Percentiles rank a stretch among this genome's conserved stretches.
Conservation (phyloP, 2,797 vertebrate species). For the Crenichthys baileyi region DNA sequence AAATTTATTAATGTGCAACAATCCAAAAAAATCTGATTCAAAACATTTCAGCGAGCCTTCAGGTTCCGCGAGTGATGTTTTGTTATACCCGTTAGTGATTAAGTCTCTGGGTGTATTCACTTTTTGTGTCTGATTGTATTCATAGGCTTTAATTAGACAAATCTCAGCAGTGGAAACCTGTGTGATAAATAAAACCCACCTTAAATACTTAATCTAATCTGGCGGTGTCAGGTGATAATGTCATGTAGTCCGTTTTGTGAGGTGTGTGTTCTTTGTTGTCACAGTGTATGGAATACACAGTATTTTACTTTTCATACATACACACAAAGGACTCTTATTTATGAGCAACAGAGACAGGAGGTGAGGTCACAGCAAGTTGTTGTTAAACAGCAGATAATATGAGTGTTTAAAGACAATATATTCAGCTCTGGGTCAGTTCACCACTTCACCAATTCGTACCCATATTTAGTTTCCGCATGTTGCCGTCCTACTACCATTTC, state of each 20-base stretch:
- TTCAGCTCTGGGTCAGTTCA: neutral
- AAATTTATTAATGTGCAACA: neutral
- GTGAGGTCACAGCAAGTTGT: slow-evolving; percentile 20
- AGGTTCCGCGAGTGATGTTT: neutral
- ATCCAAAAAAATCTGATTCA: neutral
- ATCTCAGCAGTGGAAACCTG: neutral
- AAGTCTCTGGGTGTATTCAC: slow-evolving; percentile 14
- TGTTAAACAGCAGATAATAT: slow-evolving; percentile 47
- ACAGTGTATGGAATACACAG: slow-evolving; percentile 51
- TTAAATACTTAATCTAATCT: neutral
- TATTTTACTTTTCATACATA: slow-evolving; percentile 22
- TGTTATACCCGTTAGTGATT: neutral
- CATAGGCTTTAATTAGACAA: neutral
- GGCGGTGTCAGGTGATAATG: neutral
- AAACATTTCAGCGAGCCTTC: neutral
- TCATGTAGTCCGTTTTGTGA: neutral
- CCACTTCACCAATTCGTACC: neutral
- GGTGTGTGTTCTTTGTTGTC: slow-evolving; percentile 34
- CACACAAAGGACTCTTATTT: slow-evolving; percentile 35
- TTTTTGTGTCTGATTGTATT: slow-evolving; percentile 31
- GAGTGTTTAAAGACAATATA: slow-evolving; percentile 40
- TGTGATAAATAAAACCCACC: neutral
- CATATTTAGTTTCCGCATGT: neutral
- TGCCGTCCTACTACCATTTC: neutral
- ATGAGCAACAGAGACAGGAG: slow-evolving; percentile 22